A percentile compares a stretch with the other conserved stretches of the same genome.
These are phyloP conservation scores for Ochotona curzoniae DNA, from an alignment of 2,113 vertebrate genomes.

Conservation along the genomic window DNA sequence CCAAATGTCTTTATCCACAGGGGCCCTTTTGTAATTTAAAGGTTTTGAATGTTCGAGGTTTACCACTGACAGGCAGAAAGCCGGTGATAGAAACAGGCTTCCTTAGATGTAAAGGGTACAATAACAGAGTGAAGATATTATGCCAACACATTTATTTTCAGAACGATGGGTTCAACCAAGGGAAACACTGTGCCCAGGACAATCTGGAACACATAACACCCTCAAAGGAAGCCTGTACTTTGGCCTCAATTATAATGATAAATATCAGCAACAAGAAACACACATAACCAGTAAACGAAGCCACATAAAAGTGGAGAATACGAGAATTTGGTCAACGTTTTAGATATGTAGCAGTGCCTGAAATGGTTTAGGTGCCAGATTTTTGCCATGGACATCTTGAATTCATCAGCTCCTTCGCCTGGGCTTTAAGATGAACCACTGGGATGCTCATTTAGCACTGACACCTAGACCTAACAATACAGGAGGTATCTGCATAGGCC, in stretches of 20 bases:
- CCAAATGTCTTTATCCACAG: constrained; percentile 47
- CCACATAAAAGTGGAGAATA: constrained; percentile 66
- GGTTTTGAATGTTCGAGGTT: constrained; percentile 72
- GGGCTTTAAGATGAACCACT: not conserved
- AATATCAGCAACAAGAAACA: constrained; percentile 76
- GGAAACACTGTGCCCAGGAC: constrained; percentile 70
- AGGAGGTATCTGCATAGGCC: not conserved
- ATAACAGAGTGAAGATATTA: constrained; percentile 60
- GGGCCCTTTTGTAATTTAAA: constrained; percentile 57
- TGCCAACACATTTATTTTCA: constrained; percentile 69
- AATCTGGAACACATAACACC: constrained; percentile 76
- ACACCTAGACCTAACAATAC: not conserved
- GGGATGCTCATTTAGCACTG: not conserved
- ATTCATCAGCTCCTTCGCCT: constrained; percentile 39
- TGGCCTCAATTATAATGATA: constrained; percentile 73
- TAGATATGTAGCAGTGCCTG: constrained; percentile 33
- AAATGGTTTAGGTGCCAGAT: constrained; percentile 9
- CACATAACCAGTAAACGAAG: constrained; percentile 36
- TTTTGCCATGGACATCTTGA: constrained; percentile 60
- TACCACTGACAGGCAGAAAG: constrained; percentile 71
- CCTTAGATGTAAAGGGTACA: constrained; percentile 72
- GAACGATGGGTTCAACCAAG: constrained; percentile 74
- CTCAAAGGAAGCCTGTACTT: constrained; percentile 78
- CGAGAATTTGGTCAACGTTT: constrained; percentile 36
- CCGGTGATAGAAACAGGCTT: constrained; percentile 42